Evolutionary conservation across 2,888 invertebrate genomes (phyloP).

Genomic region (Camponotus fellah): DNA sequence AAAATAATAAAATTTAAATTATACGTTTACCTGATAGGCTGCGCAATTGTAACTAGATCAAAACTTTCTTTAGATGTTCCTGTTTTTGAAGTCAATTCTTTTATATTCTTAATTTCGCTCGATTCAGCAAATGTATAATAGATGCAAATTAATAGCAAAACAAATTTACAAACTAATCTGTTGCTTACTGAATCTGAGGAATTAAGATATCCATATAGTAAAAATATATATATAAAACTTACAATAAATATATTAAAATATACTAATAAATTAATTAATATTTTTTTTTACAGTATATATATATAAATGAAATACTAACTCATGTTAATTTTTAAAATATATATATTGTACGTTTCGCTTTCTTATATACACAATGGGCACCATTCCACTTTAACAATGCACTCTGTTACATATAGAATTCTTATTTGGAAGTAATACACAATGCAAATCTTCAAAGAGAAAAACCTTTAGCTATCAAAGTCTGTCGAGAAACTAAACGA

Average conservation of each 20-base stretch:
- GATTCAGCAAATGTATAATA: conserved; percentile 52
- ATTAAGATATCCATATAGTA: background rate
- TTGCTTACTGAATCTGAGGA: conserved; percentile 74
- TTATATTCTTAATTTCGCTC: conserved; percentile 19
- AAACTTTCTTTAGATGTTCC: conserved; percentile 62
- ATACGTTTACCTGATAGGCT: conserved; percentile 75
- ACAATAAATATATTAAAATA: background rate
- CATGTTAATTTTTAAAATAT: conserved; percentile 20
- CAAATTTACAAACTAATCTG: conserved; percentile 63
- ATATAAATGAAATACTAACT: conserved; percentile 40
- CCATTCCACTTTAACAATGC: conserved; percentile 5
- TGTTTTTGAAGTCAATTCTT: conserved; percentile 50
- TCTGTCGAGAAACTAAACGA: conserved; percentile 73
- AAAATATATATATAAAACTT: background rate
- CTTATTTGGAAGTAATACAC: background rate
- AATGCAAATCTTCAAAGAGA: background rate
- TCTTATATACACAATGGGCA: background rate
- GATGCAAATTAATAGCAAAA: conserved; percentile 73
- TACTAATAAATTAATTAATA: background rate
- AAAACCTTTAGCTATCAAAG: conserved; percentile 66
- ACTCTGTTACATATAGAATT: background rate
- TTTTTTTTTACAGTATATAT: background rate
- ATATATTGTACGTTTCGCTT: conserved; percentile 5
- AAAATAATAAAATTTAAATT: background rate
- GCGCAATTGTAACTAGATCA: conserved; percentile 74